Conservation (phyloP, 2,888 invertebrate species). For the Ctenicera cuprea region DNA sequence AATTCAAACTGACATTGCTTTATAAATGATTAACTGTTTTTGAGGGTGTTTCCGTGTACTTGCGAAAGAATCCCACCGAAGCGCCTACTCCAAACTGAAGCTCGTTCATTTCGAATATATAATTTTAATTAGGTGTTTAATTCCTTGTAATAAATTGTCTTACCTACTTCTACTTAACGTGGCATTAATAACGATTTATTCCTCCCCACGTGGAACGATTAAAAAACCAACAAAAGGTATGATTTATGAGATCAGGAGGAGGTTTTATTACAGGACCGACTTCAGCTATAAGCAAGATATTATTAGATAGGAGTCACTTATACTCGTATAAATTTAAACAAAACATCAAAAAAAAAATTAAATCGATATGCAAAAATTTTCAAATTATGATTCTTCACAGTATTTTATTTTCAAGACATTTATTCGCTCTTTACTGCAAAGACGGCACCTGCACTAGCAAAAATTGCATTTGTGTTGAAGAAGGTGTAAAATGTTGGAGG, state of each 20-base stretch:
- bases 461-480: no score
- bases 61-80: background rate
- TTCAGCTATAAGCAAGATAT: background rate
- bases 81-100: constrained; percentile 6
- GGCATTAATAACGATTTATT: constrained; percentile 30
- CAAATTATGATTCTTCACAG: no score
- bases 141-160: constrained; percentile 13
- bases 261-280: background rate
- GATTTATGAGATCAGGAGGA: constrained; percentile 22
- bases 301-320: background rate
- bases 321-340: no score
- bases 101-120: background rate
- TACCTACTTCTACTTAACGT: constrained; percentile 31
- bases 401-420: no score
- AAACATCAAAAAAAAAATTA: no score
- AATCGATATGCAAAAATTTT: no score
- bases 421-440: no score
- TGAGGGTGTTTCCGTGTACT: constrained; percentile 10
- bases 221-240: constrained; percentile 26
- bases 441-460: no score
- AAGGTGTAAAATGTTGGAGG: no score
- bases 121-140: constrained; percentile 29
- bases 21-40: constrained; percentile 36
- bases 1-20: constrained; percentile 21
- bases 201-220: constrained; percentile 7